Evolutionary conservation across 2,113 vertebrate species (phyloP), one percentile per base, ranked within the genome.

Genomic region (Nothocercus julius): DNA sequence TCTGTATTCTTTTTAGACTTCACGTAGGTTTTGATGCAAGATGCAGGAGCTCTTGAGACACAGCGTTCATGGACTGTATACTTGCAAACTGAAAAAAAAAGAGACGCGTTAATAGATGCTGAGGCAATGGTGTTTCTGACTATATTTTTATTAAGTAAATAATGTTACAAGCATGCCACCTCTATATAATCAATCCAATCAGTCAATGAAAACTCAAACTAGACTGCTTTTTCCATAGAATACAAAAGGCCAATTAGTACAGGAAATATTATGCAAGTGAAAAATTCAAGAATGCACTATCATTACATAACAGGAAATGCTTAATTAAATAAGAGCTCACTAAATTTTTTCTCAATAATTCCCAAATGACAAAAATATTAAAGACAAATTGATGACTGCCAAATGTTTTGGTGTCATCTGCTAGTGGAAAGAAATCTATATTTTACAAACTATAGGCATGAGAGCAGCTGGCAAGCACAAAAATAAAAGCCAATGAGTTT

Each of bases 1-100:
- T 99, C 98, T 3, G 98, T 98, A 97, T 99, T 99, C 97, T 99
- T 99, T 98, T 99, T 99, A 93, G 99, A 98, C 96, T 99, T 99
- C 93, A 99, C 98, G 1, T 99, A 99, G 47, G 99, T 99, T 98
- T 99, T 99, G 98, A 99, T 99, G 96, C 99, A 99, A 73, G 98
- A 99, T 21, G 98, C 98, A 0, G 98, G 99, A 9, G 98, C 99
- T 80, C 98, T 98, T 34, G 98, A 97, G 93, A 99, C 99, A 62
- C 98, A 99, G 82, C 98, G 98, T 88, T 99, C 99, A 13, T 99
- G 99, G 79, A 98, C 99, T 2, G 99, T 99, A 92, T 99, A 99
- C 97, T 99, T 99, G 97, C 99, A 99, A 97, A 99, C 99, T 99
- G 97, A 85, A 97, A 96, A 87, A 36, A 94, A 96, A 94, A 95